Base-by-base conservation (phyloP, 2,888 invertebrate species). In the Nectonema munidae region DNA sequence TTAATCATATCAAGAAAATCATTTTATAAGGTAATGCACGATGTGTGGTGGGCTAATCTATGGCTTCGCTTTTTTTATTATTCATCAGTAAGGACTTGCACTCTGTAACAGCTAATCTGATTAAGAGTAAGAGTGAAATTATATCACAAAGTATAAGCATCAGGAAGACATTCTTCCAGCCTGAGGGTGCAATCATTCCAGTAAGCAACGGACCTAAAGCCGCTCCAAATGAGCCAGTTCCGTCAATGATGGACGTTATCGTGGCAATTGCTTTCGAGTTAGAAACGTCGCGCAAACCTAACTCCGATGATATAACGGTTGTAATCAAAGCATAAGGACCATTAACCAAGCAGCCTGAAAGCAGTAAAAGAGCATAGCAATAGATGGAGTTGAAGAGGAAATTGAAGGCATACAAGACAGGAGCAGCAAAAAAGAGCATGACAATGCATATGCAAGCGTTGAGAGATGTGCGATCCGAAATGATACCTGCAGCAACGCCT, bases 161-260 rank as follows among this genome's bases (percentile, higher is more conserved):
- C 48, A 71, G 67, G 59, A 83, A 81, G 1, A 83, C 81, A 49
- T 68, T 64, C 32, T 68, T 61, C 81, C 81, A 81, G n/a, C 48
- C 46, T 13, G 68, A 68, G 44, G 59, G 56, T 0, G 72, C 71
- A 6, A 77, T 68, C 34, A 73, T 63, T 37, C 72, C 83, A 2
- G 73, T 81, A 40, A 86, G 50, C 46, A 81, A 58, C 1, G 86
- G 86, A 0, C 86, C 83, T 15, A 83, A 62, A 1, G 83, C 83
- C 33, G 83, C 83, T 39, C 83, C 75, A 41, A 75, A 65, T 42
- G 74, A 75, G 4, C 86, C 83, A 1, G 83, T 83, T 33, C 86
- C 86, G 56, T 86, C 86, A 33, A 86, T 83, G 47, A 86, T 81
- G 16, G 83, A 77, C 1, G 83, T 77, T n/a, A 86, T 83, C 0